A percentile compares a stretch with the other conserved stretches of the same genome.
Evolutionary conservation across 2,797 vertebrate species (phyloP).

Genomic region (Pseudomugil tenellus): DNA sequence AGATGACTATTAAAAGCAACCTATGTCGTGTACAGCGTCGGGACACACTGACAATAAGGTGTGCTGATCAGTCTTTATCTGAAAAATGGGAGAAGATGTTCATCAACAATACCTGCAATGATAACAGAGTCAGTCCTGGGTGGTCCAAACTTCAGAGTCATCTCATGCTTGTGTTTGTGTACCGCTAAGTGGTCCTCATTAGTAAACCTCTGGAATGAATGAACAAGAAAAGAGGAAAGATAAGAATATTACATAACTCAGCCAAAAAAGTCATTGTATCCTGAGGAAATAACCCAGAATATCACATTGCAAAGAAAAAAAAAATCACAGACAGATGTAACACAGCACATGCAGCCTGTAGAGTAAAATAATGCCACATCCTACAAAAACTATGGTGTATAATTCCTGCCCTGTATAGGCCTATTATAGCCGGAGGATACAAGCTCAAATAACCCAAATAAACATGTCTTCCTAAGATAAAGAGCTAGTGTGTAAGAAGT

Average conservation of each 20-base stretch:
- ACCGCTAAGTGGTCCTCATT: conserved; percentile 99
- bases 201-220: conserved; percentile 90
- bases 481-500: neutral
- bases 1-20: conserved; percentile 51
- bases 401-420: conserved; percentile 34
- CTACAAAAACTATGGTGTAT: conserved; percentile 51
- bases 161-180: conserved; percentile 99
- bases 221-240: conserved; percentile 26
- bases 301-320: conserved; percentile 52
- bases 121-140: conserved; percentile 85
- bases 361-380: conserved; percentile 26
- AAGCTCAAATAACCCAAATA: conserved; percentile 47
- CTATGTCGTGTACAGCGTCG: conserved; percentile 17
- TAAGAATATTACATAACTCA: conserved; percentile 39
- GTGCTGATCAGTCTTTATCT: conserved; percentile 9
- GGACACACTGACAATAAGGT: neutral
- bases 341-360: conserved; percentile 30
- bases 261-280: conserved; percentile 39
- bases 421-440: conserved; percentile 43
- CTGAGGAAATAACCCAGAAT: conserved; percentile 47
- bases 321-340: conserved; percentile 45
- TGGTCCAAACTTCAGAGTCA: conserved; percentile 98
- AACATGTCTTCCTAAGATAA: conserved; percentile 11
- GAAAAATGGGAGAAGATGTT: conserved; percentile 5
- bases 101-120: conserved; percentile 77